phyloP scores from a whole-genome alignment of 2,797 vertebrate species.

The Pantherophis alleghaniensis region DNA sequence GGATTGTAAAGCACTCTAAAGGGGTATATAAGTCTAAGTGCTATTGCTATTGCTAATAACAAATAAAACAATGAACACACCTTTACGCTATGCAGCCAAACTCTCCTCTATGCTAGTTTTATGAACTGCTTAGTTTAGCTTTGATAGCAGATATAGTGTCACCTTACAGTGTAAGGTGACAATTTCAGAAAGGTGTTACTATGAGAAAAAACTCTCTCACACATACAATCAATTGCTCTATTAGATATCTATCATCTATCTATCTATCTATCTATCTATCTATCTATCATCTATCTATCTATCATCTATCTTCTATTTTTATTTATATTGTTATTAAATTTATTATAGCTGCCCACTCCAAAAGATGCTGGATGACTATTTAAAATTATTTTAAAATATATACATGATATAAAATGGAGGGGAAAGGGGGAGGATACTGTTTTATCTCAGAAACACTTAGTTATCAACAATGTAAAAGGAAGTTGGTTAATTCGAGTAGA shows the following conservation, averaged over 20 bases:
- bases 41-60: no score
- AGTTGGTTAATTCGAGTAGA: not conserved
- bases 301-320: not conserved
- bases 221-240: not conserved
- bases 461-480: not conserved
- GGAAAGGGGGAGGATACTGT: not conserved
- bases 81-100: not conserved
- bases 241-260: not conserved
- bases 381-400: not conserved
- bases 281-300: not conserved
- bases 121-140: constrained; percentile 10
- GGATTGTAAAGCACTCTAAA: no score
- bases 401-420: not conserved
- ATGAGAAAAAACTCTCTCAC: not conserved
- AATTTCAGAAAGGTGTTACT: not conserved
- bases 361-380: not conserved
- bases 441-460: not conserved
- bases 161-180: no score
- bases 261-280: not conserved
- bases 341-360: not conserved
- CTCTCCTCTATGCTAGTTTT: constrained; percentile 10
- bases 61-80: not conserved
- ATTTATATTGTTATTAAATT: not conserved
- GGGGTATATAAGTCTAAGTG: no score
- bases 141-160: no score